phyloP scores from a whole-genome alignment of 2,113 vertebrate species.

The Menidia beryllina region DNA sequence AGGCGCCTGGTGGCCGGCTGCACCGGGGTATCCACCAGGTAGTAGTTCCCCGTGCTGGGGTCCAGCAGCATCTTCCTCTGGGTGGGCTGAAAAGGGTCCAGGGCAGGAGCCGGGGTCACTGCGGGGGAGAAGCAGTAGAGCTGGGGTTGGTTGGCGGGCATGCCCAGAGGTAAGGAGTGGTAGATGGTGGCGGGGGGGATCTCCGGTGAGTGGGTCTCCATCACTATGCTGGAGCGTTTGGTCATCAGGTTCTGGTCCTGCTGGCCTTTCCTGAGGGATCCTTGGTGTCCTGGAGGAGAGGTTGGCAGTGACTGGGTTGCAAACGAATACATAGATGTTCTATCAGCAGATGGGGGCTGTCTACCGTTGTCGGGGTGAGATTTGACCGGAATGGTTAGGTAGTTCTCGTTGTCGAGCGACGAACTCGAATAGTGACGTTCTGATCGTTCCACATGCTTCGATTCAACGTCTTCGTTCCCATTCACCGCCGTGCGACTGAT shows the following conservation, averaged over 20 bases:
- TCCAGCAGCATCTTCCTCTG: slow-evolving; percentile 96
- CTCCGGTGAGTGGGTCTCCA: slow-evolving; percentile 76
- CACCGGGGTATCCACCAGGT: slow-evolving; percentile 92
- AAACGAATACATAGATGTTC: slow-evolving; percentile 62
- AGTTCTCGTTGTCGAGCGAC: slow-evolving; percentile 83
- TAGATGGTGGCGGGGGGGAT: slow-evolving; percentile 82
- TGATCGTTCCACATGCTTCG: slow-evolving; percentile 47
- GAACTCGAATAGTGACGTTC: slow-evolving; percentile 22
- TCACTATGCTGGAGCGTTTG: slow-evolving; percentile 59
- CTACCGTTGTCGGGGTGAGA: slow-evolving; percentile 49
- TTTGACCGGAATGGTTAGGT: slow-evolving; percentile 88
- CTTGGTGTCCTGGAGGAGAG: slow-evolving; percentile 45
- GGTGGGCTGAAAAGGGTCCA: slow-evolving; percentile 82
- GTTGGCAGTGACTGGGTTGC: slow-evolving; percentile 60
- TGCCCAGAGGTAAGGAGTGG: slow-evolving; percentile 79
- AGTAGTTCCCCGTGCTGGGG: slow-evolving; percentile 93
- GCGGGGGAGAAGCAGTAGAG: slow-evolving; percentile 88
- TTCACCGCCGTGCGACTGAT: slow-evolving; percentile 12
- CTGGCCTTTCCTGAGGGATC: slow-evolving; percentile 8
- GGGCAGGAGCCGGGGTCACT: slow-evolving; percentile 74
- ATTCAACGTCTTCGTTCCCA: slow-evolving; percentile 31
- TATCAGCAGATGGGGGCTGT: slow-evolving; percentile 30
- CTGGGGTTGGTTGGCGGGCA: slow-evolving; percentile 76
- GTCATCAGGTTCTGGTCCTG: slow-evolving; percentile 48
- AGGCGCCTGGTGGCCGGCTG: slow-evolving; percentile 88